Percentiles rank a stretch among this genome's conserved stretches.
These are phyloP conservation scores for Drosophila bocki DNA, from an alignment of 1,140 invertebrate genomes.

Conservation along the genomic window DNA sequence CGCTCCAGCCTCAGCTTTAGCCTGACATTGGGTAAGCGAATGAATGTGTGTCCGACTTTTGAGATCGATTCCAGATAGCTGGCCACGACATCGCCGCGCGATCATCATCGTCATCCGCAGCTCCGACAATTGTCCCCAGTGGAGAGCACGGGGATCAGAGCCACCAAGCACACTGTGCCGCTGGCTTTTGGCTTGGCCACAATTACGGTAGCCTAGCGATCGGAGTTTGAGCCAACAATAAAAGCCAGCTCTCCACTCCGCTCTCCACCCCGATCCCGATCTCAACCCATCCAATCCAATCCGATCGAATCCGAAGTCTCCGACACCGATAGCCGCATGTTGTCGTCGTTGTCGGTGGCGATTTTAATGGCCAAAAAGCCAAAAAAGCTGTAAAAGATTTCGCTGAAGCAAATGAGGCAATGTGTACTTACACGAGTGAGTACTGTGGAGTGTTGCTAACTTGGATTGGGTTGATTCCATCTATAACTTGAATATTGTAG, in stretches of 20 bases:
- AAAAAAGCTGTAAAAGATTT: constrained; percentile 76
- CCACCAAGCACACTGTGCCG: not conserved
- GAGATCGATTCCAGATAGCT: constrained; percentile 76
- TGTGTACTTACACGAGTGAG: constrained; percentile 25
- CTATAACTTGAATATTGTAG: not conserved
- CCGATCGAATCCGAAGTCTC: constrained; percentile 22
- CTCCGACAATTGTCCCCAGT: constrained; percentile 68
- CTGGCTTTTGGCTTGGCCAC: constrained; percentile 40
- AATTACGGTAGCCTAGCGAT: constrained; percentile 64
- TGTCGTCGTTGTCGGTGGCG: constrained; percentile 39
- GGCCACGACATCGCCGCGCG: constrained; percentile 47
- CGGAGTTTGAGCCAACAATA: constrained; percentile 39
- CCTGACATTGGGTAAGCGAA: constrained; percentile 52
- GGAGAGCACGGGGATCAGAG: not conserved
- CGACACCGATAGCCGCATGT: constrained; percentile 66
- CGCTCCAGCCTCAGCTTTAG: not conserved
- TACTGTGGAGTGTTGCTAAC: not conserved
- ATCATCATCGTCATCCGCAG: constrained; percentile 30
- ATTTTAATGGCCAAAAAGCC: constrained; percentile 63
- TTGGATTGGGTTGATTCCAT: not conserved
- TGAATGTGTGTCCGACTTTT: constrained; percentile 58
- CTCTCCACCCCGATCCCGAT: not conserved
- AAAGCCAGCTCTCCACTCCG: constrained; percentile 35
- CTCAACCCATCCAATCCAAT: not conserved
- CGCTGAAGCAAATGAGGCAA: constrained; percentile 66